Evolutionary conservation across 1,140 invertebrate genomes (phyloP).

Genomic region (Heterodera schachtii): DNA sequence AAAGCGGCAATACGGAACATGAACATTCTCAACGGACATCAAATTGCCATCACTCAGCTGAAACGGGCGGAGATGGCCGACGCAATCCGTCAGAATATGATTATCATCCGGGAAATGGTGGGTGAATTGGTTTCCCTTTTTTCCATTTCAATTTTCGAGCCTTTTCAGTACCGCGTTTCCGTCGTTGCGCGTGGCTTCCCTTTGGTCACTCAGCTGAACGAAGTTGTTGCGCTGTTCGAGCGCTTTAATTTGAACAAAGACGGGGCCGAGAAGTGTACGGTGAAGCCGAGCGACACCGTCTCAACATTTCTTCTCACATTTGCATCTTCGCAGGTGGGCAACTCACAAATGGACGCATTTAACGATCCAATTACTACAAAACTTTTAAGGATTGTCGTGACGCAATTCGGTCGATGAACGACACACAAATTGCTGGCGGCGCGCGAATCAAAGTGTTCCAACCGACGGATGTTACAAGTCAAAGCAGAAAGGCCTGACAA

Average conservation of each 20-base stretch:
- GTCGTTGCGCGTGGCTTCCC: slow-evolving; percentile 13
- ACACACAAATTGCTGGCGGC: neutral
- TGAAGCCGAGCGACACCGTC: neutral
- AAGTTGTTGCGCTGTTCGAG: slow-evolving; percentile 1
- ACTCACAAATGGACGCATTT: neutral
- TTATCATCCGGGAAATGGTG: slow-evolving; percentile 17
- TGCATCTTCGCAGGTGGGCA: slow-evolving; percentile 1
- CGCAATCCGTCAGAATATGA: slow-evolving; percentile 17
- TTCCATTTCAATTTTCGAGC: neutral
- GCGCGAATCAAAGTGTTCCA: slow-evolving; percentile 12
- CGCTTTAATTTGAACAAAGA: slow-evolving; percentile 9
- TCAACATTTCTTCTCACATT: slow-evolving; percentile 11
- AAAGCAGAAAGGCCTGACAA: neutral
- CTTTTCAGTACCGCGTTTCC: slow-evolving; percentile 6
- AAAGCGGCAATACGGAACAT: slow-evolving; percentile 13
- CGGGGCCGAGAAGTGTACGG: slow-evolving; percentile 13
- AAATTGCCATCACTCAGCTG: slow-evolving; percentile 20
- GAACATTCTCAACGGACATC: slow-evolving; percentile 5
- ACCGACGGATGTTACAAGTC: neutral
- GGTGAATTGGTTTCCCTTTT: neutral
- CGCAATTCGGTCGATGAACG: neutral
- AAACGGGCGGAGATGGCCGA: slow-evolving; percentile 17
- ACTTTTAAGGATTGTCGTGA: neutral
- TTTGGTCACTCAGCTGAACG: neutral
- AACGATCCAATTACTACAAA: neutral